Percentiles rank a stretch among this genome's conserved stretches.
Conservation (phyloP, 2,888 invertebrate genomes). For the Ligdia adustata region DNA sequence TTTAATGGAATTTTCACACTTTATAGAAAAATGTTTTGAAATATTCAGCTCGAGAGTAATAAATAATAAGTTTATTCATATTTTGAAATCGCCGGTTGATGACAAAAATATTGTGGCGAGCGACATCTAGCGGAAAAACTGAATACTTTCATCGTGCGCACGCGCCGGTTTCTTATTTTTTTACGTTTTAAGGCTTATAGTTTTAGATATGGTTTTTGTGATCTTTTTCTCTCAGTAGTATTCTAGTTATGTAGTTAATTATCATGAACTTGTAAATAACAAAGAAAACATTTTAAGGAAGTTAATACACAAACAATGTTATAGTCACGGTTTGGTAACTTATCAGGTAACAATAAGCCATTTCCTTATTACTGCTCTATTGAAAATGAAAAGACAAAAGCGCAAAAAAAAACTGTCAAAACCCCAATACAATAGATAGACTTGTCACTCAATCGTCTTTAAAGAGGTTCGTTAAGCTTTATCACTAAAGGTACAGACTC, state of each 20-base stretch:
- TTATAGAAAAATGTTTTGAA: constrained; percentile 81
- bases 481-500: not conserved
- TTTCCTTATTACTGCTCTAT: constrained; percentile 69
- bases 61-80: constrained; percentile 59
- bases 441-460: constrained; percentile 11
- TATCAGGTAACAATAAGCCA: constrained; percentile 64
- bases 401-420: constrained; percentile 35
- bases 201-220: constrained; percentile 21
- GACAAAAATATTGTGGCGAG: constrained; percentile 45
- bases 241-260: constrained; percentile 40
- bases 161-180: constrained; percentile 55
- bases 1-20: constrained; percentile 83
- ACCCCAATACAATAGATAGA: constrained; percentile 18
- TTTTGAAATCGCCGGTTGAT: constrained; percentile 32
- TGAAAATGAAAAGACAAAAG: constrained; percentile 57
- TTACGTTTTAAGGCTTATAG: constrained; percentile 30
- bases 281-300: constrained; percentile 69
- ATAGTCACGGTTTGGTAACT: constrained; percentile 68
- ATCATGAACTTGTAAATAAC: constrained; percentile 57
- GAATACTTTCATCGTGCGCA: constrained; percentile 60
- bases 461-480: constrained; percentile 30
- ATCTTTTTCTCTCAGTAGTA: constrained; percentile 36
- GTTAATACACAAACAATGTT: constrained; percentile 69
- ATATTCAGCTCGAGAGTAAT: constrained; percentile 74
- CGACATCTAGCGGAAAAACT: constrained; percentile 63